Evolutionary conservation across 2,888 invertebrate species (phyloP).

Genomic region (Seladonia tumulorum): DNA sequence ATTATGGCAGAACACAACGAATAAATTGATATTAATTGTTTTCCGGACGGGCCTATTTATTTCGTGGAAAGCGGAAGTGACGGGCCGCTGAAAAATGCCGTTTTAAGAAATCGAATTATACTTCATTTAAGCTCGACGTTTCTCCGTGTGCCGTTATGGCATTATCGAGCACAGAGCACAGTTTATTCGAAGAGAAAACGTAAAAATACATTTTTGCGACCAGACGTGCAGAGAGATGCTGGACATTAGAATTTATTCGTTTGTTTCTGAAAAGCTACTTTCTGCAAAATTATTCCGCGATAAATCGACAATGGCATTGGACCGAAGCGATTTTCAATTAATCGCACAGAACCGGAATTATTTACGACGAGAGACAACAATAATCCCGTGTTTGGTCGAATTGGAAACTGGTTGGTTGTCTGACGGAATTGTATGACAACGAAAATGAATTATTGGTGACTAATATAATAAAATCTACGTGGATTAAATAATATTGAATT

Average conservation of each 20-base stretch:
- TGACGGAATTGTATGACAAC: not conserved
- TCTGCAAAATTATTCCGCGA: not conserved
- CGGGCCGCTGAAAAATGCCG: not conserved
- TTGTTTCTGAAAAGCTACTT: not conserved
- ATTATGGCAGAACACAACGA: not conserved
- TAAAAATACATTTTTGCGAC: not conserved
- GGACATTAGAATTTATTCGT: not conserved
- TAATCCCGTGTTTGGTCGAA: not conserved
- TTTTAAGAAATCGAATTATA: not conserved
- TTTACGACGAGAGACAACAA: not conserved
- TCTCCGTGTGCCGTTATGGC: not conserved
- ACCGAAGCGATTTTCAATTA: not conserved
- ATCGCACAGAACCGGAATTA: not conserved
- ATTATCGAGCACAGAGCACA: not conserved
- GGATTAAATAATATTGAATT: not conserved
- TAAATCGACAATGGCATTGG: not conserved
- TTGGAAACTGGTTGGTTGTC: not conserved
- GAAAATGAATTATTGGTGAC: not conserved
- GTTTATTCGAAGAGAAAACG: not conserved
- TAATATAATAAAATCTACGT: not conserved
- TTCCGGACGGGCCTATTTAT: not conserved
- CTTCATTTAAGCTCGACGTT: not conserved
- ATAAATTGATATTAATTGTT: constrained; percentile 8
- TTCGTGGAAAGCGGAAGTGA: not conserved
- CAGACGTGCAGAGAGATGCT: not conserved